These are phyloP conservation scores for Typhlomys cinereus DNA, from an alignment of 2,113 vertebrate species.

Conservation along the genomic window DNA sequence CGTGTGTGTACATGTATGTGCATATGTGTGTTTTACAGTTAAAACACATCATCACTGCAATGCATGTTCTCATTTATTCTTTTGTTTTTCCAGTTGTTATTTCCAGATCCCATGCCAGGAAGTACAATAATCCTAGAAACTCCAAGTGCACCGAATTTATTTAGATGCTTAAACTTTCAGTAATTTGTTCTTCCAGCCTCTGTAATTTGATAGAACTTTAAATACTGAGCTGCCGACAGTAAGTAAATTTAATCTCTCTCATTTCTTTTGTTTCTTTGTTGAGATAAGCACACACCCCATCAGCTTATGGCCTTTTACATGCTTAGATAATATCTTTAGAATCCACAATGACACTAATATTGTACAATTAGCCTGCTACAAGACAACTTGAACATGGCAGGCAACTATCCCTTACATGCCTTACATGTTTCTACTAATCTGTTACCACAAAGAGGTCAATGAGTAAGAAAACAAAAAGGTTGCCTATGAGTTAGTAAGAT, in stretches of 20 bases:
- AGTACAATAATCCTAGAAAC: not conserved
- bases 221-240: not conserved
- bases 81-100: conserved; percentile 6
- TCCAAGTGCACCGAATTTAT: not conserved
- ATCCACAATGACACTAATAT: not conserved
- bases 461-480: not conserved
- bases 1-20: not conserved
- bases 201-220: conserved; percentile 10
- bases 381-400: not conserved
- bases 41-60: not conserved
- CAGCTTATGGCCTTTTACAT: not conserved
- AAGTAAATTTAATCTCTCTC: not conserved
- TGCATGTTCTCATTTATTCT: not conserved
- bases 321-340: not conserved
- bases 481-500: not conserved
- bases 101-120: not conserved
- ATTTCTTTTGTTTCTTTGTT: not conserved
- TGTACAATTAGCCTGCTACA: not conserved
- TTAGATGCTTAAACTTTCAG: not conserved
- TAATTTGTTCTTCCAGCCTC: not conserved
- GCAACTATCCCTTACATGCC: not conserved
- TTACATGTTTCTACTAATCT: not conserved
- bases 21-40: not conserved
- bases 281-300: not conserved
- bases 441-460: not conserved